Evolutionary conservation across 2,888 invertebrate genomes (phyloP), one percentile per base, ranked within the genome.

Genomic region (Ichneumoninae sp.): DNA sequence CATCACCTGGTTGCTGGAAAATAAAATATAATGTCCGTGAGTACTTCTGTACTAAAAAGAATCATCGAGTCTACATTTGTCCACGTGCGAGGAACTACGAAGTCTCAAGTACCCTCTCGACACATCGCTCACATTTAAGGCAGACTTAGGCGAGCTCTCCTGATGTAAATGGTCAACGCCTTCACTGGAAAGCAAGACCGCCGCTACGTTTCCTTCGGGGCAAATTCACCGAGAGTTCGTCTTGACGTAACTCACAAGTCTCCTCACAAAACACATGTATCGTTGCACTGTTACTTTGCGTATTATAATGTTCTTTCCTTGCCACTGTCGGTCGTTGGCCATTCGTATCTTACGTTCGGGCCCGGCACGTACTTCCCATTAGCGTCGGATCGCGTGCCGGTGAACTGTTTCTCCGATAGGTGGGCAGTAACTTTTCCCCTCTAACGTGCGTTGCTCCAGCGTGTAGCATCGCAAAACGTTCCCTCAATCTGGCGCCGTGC

Each of bases 331-430:
- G 78, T 75, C 70, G 78, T 44, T 40, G 74, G 78, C 81, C 74
- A 71, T 78, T 84, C 81, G 81, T 78, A 84, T 74, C 40, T 50
- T 83, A 77, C 50, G 40, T 69, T 78, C 81, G 81, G 44, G 16
- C 30, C 74, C 70, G 71, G 71, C 68, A 74, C 84, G 81, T 78
- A 71, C 40, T 66, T 66, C 65, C 70, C 81, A 81, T 81, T 78
- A 81, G 72, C 69, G 36, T 54, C 54, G 78, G 78, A 81, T 84
- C 81, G 84, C 84, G 84, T 84, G 84, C 26, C 69, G 57, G 19
- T 40, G 44, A 70, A 81, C 72, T 26, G 70, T 84, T 81, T 78
- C 84, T 81, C 70, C 44, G 33, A 78, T 75, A 26, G 77, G 36
- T 66, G 22, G 50, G 62, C 50, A 69, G 78, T 78, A 69, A 80